phyloP scores from a whole-genome alignment of 2,888 invertebrate species.

The Xestia xanthographa region DNA sequence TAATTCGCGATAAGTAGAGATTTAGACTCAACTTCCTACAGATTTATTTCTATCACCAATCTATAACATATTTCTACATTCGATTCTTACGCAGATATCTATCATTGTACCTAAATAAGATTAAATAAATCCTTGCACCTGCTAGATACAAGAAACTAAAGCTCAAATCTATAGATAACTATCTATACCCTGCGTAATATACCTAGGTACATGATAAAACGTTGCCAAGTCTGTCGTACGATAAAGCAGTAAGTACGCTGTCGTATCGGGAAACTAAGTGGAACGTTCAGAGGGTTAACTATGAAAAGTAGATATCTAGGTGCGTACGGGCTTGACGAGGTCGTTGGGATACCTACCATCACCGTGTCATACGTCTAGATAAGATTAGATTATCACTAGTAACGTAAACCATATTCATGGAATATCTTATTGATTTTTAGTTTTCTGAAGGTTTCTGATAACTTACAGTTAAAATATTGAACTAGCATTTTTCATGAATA shows the following conservation, averaged over 20 bases:
- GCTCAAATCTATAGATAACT: slow-evolving; percentile 40
- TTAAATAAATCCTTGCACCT: slow-evolving; percentile 46
- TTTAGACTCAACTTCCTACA: not conserved
- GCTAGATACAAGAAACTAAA: slow-evolving; percentile 40
- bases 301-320: not conserved
- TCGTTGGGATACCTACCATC: slow-evolving; percentile 20
- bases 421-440: slow-evolving; percentile 35
- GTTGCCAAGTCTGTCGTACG: slow-evolving; percentile 18
- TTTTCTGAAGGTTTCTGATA: slow-evolving; percentile 9
- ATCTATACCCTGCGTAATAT: not conserved
- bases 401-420: slow-evolving; percentile 28
- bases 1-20: slow-evolving; percentile 6
- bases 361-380: slow-evolving; percentile 19
- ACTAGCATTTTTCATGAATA: not conserved
- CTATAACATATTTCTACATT: slow-evolving; percentile 11
- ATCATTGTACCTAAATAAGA: slow-evolving; percentile 25
- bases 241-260: slow-evolving; percentile 6
- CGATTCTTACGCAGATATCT: slow-evolving; percentile 24
- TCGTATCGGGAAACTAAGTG: slow-evolving; percentile 1
- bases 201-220: slow-evolving; percentile 22
- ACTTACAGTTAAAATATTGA: not conserved
- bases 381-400: slow-evolving; percentile 34
- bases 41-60: slow-evolving; percentile 10
- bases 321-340: slow-evolving; percentile 2
- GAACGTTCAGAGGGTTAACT: not conserved